Percentiles rank a stretch among this genome's conserved stretches.
These are phyloP conservation scores for Aspidapion aeneum DNA, from an alignment of 2,888 invertebrate species.

Conservation along the genomic window DNA sequence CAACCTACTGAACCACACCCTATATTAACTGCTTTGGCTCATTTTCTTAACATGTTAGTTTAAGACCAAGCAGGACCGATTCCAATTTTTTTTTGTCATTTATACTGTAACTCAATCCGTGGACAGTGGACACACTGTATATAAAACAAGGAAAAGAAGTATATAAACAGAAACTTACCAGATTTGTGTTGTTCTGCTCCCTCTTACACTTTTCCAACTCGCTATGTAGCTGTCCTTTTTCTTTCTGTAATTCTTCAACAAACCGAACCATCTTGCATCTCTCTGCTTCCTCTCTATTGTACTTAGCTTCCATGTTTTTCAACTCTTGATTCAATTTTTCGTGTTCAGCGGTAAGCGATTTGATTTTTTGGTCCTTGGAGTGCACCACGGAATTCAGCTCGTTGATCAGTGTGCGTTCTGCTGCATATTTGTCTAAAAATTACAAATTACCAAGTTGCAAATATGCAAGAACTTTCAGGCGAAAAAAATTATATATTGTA, in stretches of 20 bases:
- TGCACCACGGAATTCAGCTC: conserved; percentile 48
- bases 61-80: too few relatives aligned
- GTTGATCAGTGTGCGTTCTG: conserved; percentile 35
- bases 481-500: too few relatives aligned
- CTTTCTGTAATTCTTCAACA: conserved; percentile 50
- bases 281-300: conserved; percentile 28
- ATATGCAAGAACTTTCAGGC: too few relatives aligned
- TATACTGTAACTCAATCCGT: too few relatives aligned
- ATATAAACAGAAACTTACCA: conserved; percentile 42
- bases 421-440: conserved; percentile 42
- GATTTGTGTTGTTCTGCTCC: conserved; percentile 38
- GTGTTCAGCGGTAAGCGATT: conserved; percentile 19
- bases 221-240: conserved; percentile 41
- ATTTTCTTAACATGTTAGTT: too few relatives aligned
- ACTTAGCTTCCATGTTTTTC: conserved; percentile 39
- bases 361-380: conserved; percentile 41
- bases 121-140: too few relatives aligned
- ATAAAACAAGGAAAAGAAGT: too few relatives aligned
- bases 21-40: too few relatives aligned
- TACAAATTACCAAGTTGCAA: too few relatives aligned
- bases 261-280: conserved; percentile 39
- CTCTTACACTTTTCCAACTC: conserved; percentile 37
- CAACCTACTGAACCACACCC: too few relatives aligned
- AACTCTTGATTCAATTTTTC: conserved; percentile 38
- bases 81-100: too few relatives aligned